A percentile compares a stretch with the other conserved stretches of the same genome.
These are phyloP conservation scores for Drosophila mojavensis DNA, from an alignment of 1,140 invertebrate genomes.

Conservation along the genomic window DNA sequence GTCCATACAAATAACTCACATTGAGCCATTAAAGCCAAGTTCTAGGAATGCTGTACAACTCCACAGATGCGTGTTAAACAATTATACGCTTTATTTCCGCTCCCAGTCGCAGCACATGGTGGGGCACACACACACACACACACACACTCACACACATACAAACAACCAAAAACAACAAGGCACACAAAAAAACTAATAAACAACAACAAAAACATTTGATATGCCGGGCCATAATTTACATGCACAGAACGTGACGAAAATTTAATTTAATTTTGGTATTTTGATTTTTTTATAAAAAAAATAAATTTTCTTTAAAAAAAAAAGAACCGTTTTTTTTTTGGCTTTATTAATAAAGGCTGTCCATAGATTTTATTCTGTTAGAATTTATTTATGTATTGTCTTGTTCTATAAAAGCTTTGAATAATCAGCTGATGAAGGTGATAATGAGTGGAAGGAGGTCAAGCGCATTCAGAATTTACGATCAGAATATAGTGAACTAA, in stretches of 20 bases:
- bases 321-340: not conserved
- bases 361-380: constrained; percentile 15
- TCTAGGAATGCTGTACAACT: constrained; percentile 16
- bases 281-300: constrained; percentile 19
- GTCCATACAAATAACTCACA: constrained; percentile 31
- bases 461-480: constrained; percentile 5
- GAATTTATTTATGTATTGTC: constrained; percentile 4
- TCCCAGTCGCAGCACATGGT: constrained; percentile 39
- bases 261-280: constrained; percentile 44
- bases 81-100: constrained; percentile 55
- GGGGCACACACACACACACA: constrained; percentile 26
- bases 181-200: constrained; percentile 5
- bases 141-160: not conserved
- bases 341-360: constrained; percentile 32
- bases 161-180: too few species aligned
- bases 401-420: constrained; percentile 6
- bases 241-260: constrained; percentile 52
- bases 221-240: constrained; percentile 47
- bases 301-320: constrained; percentile 30
- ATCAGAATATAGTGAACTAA: not conserved
- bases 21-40: constrained; percentile 6
- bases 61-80: constrained; percentile 42
- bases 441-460: constrained; percentile 17
- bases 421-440: constrained; percentile 31
- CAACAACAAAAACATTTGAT: constrained; percentile 24